Conservation (phyloP, 2,797 vertebrate genomes). For the Macropodus opercularis region DNA sequence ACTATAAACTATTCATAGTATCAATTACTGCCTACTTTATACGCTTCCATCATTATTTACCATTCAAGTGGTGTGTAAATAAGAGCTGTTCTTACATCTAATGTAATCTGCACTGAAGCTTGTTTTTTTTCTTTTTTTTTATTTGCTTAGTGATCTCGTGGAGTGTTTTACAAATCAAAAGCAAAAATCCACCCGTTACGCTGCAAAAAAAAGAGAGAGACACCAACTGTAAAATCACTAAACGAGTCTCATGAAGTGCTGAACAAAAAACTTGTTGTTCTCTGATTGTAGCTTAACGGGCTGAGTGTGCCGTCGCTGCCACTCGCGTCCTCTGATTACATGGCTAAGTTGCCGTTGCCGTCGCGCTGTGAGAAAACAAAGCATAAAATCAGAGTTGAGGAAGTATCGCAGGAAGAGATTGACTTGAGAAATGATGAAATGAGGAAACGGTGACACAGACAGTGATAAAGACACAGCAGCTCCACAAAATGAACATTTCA, state of each 20-base stretch:
- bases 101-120: slow-evolving; percentile 1
- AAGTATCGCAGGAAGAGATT: not conserved
- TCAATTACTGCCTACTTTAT: not conserved
- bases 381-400: not conserved
- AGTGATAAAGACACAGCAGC: too few relatives aligned
- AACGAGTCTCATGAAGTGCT: not conserved
- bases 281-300: not conserved
- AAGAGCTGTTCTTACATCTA: slow-evolving; percentile 8
- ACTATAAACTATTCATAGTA: slow-evolving; percentile 1
- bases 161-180: not conserved
- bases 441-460: too few relatives aligned
- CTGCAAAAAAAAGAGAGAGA: not conserved
- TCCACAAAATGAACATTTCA: not conserved
- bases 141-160: not conserved
- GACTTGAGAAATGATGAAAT: too few relatives aligned
- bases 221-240: not conserved
- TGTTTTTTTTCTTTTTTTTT: not conserved
- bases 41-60: not conserved
- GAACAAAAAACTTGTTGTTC: not conserved
- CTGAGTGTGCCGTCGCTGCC: not conserved
- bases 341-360: not conserved
- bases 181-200: not conserved
- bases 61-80: not conserved
- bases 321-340: not conserved
- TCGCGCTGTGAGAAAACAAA: not conserved